These are phyloP conservation scores for Passerculus sandwichensis DNA, from an alignment of 2,797 vertebrate genomes.

Conservation along the genomic window DNA sequence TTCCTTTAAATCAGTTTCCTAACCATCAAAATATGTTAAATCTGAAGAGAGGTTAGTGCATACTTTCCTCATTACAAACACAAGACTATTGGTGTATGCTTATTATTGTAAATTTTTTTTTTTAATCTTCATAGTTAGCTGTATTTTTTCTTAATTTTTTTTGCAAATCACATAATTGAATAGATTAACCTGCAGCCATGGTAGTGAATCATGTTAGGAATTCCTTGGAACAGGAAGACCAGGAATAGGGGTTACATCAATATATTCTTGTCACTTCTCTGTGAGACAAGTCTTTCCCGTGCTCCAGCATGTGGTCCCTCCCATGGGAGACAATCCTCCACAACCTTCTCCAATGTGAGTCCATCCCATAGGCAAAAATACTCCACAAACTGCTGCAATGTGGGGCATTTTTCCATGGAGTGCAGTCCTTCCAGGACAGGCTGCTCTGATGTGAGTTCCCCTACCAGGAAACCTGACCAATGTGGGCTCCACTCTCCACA, in stretches of 20 bases:
- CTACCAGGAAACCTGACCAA: neutral
- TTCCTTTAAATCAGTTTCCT: neutral
- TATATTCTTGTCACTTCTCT: neutral
- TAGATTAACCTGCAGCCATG: neutral
- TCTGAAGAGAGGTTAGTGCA: neutral
- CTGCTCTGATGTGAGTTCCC: neutral
- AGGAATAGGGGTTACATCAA: neutral
- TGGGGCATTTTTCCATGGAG: neutral
- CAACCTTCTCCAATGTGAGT: neutral
- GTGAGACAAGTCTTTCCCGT: accelerated
- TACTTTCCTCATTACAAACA: neutral
- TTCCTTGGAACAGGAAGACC: neutral
- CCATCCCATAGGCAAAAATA: neutral
- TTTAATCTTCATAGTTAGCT: neutral
- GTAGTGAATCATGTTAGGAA: neutral
- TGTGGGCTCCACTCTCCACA: neutral
- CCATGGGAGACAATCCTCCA: neutral
- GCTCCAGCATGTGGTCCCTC: neutral
- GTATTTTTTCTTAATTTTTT: neutral
- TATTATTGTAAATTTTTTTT: neutral
- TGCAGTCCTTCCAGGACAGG: neutral
- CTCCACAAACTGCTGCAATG: neutral
- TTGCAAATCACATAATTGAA: neutral
- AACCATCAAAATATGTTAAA: neutral
- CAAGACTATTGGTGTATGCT: neutral